A percentile compares a stretch with the other conserved stretches of the same genome.
Evolutionary conservation across 2,888 invertebrate genomes (phyloP).

Genomic region (Caenorhabditis drosophilae): DNA sequence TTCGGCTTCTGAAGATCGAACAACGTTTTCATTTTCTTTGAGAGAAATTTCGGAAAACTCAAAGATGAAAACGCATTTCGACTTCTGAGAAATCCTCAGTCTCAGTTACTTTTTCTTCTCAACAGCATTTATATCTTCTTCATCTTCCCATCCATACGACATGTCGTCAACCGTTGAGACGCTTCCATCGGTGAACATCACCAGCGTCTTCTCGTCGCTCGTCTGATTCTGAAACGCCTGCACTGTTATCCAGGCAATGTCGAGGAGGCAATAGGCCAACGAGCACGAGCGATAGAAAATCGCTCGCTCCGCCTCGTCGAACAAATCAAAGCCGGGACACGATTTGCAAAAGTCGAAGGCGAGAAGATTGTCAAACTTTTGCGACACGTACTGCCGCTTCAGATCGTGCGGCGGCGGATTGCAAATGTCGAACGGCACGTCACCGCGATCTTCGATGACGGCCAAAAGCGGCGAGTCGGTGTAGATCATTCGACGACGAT

Average conservation of each 20-base stretch:
- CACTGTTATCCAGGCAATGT: constrained; percentile 48
- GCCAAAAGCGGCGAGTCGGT: constrained; percentile 33
- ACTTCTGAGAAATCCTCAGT: no score
- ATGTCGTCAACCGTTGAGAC: constrained; percentile 38
- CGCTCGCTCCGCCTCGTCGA: constrained; percentile 26
- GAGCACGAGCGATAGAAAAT: constrained; percentile 37
- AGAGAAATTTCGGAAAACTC: no score
- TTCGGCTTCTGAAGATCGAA: no score
- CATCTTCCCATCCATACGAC: constrained; percentile 53
- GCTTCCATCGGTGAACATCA: constrained; percentile 47
- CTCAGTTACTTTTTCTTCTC: constrained; percentile 49
- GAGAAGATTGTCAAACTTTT: constrained; percentile 46
- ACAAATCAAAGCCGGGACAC: constrained; percentile 42
- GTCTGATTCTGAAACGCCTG: constrained; percentile 17
- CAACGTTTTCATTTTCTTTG: no score
- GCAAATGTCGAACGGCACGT: constrained; percentile 34
- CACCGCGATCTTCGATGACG: constrained; percentile 20
- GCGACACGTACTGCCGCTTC: constrained; percentile 37
- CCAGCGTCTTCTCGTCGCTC: constrained; percentile 12
- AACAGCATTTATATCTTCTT: constrained; percentile 32
- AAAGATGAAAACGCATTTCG: no score
- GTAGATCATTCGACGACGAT: constrained; percentile 50
- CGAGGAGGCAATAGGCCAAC: constrained; percentile 37
- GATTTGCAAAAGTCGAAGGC: constrained; percentile 45
- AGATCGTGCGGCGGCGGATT: constrained; percentile 36